Conservation (phyloP, 2,888 invertebrate genomes). For the Drosophila gaucha region DNA sequence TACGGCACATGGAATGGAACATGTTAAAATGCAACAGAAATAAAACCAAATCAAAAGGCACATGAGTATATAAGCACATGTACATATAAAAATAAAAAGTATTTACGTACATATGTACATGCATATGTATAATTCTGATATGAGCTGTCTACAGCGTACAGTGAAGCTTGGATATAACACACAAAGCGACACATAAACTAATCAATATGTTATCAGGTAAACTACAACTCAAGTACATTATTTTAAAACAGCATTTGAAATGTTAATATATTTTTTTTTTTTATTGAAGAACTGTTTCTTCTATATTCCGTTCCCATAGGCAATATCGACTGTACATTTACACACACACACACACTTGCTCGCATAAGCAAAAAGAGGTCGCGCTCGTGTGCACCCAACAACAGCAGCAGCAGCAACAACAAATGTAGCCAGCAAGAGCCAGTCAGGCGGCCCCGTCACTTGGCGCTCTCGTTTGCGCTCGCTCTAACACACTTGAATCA, state of each 20-base stretch:
- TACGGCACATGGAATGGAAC: conserved; percentile 52
- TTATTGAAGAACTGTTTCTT: conserved; percentile 21
- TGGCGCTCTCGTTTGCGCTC: conserved; percentile 73
- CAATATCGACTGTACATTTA: conserved; percentile 67
- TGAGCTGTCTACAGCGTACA: conserved; percentile 47
- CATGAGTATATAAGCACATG: conserved; percentile 30
- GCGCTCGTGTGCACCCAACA: conserved; percentile 79
- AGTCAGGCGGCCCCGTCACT: conserved; percentile 56
- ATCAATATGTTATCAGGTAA: neutral
- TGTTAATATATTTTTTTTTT: conserved; percentile 15
- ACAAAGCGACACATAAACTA: neutral
- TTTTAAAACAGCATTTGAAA: neutral
- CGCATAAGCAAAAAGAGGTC: conserved; percentile 66
- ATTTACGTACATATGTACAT: conserved; percentile 2
- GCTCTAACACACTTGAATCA: conserved; percentile 66
- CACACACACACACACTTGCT: conserved; percentile 17
- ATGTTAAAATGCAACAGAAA: conserved; percentile 31
- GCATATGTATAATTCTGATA: conserved; percentile 41
- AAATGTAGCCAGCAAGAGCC: conserved; percentile 47
- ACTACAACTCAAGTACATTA: neutral
- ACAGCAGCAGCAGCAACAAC: conserved; percentile 48
- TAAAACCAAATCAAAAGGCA: conserved; percentile 40
- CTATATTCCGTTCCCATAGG: conserved; percentile 36
- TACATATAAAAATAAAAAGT: neutral
- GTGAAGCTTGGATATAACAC: conserved; percentile 30